Percentiles rank a stretch among this genome's conserved stretches.
Conservation (phyloP, 2,888 invertebrate species). For the Epiblema foenella region DNA sequence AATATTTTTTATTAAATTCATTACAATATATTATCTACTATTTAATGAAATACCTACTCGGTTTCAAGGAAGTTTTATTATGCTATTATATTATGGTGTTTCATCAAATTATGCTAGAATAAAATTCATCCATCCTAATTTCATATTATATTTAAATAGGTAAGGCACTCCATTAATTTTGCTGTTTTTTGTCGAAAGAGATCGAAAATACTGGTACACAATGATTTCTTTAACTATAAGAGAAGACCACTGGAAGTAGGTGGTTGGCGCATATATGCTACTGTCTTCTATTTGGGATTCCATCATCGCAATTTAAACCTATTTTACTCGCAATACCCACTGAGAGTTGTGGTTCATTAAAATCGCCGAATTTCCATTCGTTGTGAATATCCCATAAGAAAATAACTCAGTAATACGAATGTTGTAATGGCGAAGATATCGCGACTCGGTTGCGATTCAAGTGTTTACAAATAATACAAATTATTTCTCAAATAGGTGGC, state of each 20-base stretch:
- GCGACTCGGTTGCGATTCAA: background rate
- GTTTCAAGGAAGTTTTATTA: constrained; percentile 75
- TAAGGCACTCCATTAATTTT: constrained; percentile 85
- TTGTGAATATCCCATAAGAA: constrained; percentile 38
- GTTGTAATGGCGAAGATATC: constrained; percentile 7
- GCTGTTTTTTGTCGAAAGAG: constrained; percentile 78
- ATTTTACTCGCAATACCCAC: constrained; percentile 16
- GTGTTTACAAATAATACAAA: constrained; percentile 7
- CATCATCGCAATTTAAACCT: constrained; percentile 10
- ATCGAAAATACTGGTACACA: constrained; percentile 71
- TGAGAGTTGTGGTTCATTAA: constrained; percentile 21
- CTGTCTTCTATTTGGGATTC: constrained; percentile 10
- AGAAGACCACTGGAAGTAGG: constrained; percentile 81
- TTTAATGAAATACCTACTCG: constrained; percentile 69
- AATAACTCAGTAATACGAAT: constrained; percentile 29
- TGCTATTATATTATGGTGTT: constrained; percentile 82
- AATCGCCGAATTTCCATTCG: constrained; percentile 37
- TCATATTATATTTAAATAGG: constrained; percentile 83
- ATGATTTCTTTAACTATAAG: constrained; percentile 64
- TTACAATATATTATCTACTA: constrained; percentile 68
- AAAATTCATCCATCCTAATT: constrained; percentile 83
- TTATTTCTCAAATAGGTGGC: constrained; percentile 26
- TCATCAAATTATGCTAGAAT: constrained; percentile 84
- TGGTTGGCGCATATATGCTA: constrained; percentile 49
- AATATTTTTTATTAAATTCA: constrained; percentile 70